Conservation (phyloP, 53 echinoderm and acorn worm species). For the Actinopyga echinites region DNA sequence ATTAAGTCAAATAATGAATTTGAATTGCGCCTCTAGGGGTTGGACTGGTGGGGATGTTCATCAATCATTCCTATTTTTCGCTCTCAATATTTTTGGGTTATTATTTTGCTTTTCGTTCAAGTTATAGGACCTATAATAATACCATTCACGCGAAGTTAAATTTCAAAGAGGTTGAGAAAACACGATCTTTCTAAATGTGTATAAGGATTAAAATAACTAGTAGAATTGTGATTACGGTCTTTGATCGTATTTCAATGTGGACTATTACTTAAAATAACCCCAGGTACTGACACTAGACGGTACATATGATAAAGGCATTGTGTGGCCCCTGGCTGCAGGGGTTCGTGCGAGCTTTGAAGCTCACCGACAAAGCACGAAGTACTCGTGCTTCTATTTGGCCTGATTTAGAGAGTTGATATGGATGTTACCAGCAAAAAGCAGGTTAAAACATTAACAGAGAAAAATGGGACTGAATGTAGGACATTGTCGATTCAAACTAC, state of each 20-base stretch:
- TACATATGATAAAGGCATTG: not conserved
- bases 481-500: conserved; percentile 4
- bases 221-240: conserved; percentile 2
- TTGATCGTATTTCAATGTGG: conserved; percentile 17
- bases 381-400: conserved; percentile 3
- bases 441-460: conserved; percentile 27
- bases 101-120: conserved; percentile 6
- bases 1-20: conserved; percentile 34
- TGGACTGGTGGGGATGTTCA: not conserved
- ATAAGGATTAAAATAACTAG: conserved; percentile 38
- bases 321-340: not conserved
- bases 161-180: conserved; percentile 24
- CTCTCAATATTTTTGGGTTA: not conserved
- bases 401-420: conserved; percentile 13
- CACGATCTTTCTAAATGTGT: conserved; percentile 5
- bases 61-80: conserved; percentile 28
- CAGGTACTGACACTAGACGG: conserved; percentile 2
- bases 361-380: conserved; percentile 14
- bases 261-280: conserved; percentile 35
- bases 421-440: conserved; percentile 22
- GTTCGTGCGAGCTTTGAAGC: conserved; percentile 32
- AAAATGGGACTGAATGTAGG: conserved; percentile 1
- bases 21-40: conserved; percentile 5
- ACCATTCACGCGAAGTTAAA: conserved; percentile 17
- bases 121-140: conserved; percentile 26